These are phyloP conservation scores for Marasmarcha lunaedactyla DNA, from an alignment of 2,888 invertebrate genomes.

Conservation along the genomic window DNA sequence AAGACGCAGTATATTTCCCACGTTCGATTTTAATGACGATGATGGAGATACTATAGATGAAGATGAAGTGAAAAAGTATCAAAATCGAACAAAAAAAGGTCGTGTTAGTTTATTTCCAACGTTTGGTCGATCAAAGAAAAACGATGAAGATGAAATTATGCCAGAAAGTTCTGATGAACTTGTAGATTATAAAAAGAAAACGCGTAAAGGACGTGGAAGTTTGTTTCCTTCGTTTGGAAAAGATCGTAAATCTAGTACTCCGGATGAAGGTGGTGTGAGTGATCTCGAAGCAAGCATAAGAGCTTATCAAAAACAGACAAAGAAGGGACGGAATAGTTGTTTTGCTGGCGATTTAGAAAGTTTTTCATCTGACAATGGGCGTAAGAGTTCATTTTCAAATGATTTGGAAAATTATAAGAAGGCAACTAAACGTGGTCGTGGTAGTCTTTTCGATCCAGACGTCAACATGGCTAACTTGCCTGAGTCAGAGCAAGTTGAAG, in stretches of 20 bases:
- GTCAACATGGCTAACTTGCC: constrained; percentile 45
- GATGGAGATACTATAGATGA: constrained; percentile 26
- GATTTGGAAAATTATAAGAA: constrained; percentile 55
- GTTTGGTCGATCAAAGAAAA: constrained; percentile 31
- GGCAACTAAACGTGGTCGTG: constrained; percentile 48
- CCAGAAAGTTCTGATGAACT: constrained; percentile 59
- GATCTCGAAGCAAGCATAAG: constrained; percentile 52
- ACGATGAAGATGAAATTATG: constrained; percentile 43
- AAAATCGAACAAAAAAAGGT: constrained; percentile 26
- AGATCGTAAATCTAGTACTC: constrained; percentile 42
- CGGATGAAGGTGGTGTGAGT: constrained; percentile 24
- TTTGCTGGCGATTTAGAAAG: constrained; percentile 34
- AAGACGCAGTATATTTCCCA: constrained; percentile 31
- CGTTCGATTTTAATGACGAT: constrained; percentile 29
- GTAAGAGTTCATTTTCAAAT: constrained; percentile 37
- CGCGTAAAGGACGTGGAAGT: constrained; percentile 42
- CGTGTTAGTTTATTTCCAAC: constrained; percentile 28
- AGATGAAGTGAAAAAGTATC: constrained; percentile 25
- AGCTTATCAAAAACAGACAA: constrained; percentile 45
- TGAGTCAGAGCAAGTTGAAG: constrained; percentile 64
- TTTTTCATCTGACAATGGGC: constrained; percentile 13
- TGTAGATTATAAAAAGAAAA: constrained; percentile 53
- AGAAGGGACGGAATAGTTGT: constrained; percentile 35
- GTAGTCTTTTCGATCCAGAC: constrained; percentile 57
- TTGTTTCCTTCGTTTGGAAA: constrained; percentile 56